A percentile compares a stretch with the other conserved stretches of the same genome.
Evolutionary conservation across 2,113 vertebrate genomes (phyloP).

Genomic region (Podarcis raffonei): DNA sequence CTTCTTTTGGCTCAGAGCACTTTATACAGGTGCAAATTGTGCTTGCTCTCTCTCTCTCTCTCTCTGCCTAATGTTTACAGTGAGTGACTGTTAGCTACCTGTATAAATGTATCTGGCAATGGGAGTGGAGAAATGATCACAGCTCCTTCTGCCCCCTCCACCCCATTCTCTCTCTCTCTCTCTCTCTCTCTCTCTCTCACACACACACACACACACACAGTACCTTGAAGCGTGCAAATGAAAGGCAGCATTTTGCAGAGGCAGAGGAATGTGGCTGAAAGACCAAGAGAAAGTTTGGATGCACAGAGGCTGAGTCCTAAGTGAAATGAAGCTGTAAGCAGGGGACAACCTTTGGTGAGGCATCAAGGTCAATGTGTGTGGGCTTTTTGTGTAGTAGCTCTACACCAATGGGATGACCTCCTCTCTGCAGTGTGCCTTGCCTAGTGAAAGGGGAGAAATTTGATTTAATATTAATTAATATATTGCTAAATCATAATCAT

Average conservation of each 20-base stretch:
- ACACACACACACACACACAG: too few species aligned
- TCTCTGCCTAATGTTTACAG: neutral
- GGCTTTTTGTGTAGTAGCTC: too few species aligned
- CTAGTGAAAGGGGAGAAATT: too few species aligned
- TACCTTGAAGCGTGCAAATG: neutral
- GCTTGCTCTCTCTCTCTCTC: neutral
- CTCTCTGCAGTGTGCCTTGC: too few species aligned
- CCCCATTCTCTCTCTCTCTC: neutral
- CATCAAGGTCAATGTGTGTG: too few species aligned
- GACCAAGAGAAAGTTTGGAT: neutral
- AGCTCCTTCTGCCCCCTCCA: neutral
- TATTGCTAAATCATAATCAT: too few species aligned
- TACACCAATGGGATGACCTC: too few species aligned
- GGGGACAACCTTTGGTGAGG: too few species aligned
- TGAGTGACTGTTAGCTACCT: constrained; percentile 19
- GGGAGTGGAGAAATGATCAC: neutral
- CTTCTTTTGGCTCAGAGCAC: constrained; percentile 18
- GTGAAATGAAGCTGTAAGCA: too few species aligned
- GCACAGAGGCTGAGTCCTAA: neutral
- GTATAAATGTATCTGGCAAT: constrained; percentile 26
- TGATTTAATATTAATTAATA: too few species aligned
- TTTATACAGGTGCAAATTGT: neutral
- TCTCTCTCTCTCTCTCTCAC: neutral
- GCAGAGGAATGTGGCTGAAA: neutral
- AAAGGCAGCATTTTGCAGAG: constrained; percentile 20